phyloP scores from a whole-genome alignment of 2,888 invertebrate genomes.

The Andrena camellia region DNA sequence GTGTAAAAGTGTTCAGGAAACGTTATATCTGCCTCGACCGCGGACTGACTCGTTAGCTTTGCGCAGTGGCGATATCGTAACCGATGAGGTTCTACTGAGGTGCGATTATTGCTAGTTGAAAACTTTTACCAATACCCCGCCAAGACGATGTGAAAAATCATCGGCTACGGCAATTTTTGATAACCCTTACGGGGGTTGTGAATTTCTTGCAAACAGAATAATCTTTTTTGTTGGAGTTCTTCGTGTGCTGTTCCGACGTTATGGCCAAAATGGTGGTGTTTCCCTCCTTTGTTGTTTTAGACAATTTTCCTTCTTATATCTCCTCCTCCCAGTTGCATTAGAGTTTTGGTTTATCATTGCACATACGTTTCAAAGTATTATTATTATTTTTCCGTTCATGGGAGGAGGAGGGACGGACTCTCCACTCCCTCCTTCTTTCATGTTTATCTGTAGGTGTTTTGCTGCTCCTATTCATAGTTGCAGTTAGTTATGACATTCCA shows the following conservation, averaged over 20 bases:
- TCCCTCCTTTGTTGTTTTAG: too few relatives aligned
- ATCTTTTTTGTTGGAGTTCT: neutral
- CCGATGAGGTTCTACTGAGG: slow-evolving; percentile 96
- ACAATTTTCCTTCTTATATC: too few relatives aligned
- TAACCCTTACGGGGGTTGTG: slow-evolving; percentile 85
- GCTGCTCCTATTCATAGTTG: neutral
- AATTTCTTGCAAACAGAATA: slow-evolving; percentile 55
- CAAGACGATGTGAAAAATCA: slow-evolving; percentile 94
- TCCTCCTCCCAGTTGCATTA: too few relatives aligned
- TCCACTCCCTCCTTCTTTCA: neutral
- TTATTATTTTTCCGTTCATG: neutral
- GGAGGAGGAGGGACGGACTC: too few relatives aligned
- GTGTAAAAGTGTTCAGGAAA: neutral
- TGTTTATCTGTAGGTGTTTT: neutral
- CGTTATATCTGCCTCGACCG: slow-evolving; percentile 1
- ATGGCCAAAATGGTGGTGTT: too few relatives aligned
- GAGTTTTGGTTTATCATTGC: too few relatives aligned
- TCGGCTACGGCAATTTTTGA: slow-evolving; percentile 95
- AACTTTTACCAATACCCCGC: slow-evolving; percentile 97
- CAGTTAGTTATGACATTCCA: neutral
- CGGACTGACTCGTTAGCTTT: slow-evolving; percentile 88
- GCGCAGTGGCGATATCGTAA: slow-evolving; percentile 97
- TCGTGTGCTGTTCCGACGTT: too few relatives aligned
- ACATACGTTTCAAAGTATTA: too few relatives aligned
- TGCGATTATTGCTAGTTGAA: slow-evolving; percentile 97